Evolutionary conservation across 2,888 invertebrate genomes (phyloP).

Genomic region (Hoplodrina ambigua): DNA sequence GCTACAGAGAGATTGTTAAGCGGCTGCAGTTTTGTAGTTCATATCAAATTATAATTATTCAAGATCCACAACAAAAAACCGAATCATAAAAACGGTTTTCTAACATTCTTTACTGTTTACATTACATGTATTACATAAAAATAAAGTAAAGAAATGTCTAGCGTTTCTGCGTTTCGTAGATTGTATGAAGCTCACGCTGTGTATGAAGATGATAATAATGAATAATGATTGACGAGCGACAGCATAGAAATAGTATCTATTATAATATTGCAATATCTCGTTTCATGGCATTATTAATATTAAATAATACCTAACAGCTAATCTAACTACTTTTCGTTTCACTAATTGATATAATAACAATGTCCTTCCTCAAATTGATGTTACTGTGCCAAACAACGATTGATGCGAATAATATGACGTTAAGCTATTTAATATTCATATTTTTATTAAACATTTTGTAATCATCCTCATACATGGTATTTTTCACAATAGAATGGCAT

Average conservation of each 20-base stretch:
- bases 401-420: conserved; percentile 37
- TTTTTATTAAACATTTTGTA: conserved; percentile 30
- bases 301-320: conserved; percentile 13
- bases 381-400: conserved; percentile 44
- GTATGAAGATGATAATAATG: not conserved
- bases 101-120: not conserved
- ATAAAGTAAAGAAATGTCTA: not conserved
- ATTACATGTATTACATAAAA: not conserved
- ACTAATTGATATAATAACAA: conserved; percentile 50
- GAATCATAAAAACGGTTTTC: too few species aligned
- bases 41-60: not conserved
- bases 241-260: conserved; percentile 10
- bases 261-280: conserved; percentile 2
- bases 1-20: not conserved
- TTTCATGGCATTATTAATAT: conserved; percentile 2
- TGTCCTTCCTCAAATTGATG: conserved; percentile 49
- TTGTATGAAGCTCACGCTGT: not conserved
- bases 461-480: not conserved
- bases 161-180: not conserved
- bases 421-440: conserved; percentile 30
- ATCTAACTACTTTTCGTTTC: conserved; percentile 28
- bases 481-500: conserved; percentile 22
- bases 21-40: not conserved
- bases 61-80: not conserved
- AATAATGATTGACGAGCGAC: conserved; percentile 1